Base-by-base conservation (phyloP, 2,888 invertebrate species). In the Nomada ruficornis region DNA sequence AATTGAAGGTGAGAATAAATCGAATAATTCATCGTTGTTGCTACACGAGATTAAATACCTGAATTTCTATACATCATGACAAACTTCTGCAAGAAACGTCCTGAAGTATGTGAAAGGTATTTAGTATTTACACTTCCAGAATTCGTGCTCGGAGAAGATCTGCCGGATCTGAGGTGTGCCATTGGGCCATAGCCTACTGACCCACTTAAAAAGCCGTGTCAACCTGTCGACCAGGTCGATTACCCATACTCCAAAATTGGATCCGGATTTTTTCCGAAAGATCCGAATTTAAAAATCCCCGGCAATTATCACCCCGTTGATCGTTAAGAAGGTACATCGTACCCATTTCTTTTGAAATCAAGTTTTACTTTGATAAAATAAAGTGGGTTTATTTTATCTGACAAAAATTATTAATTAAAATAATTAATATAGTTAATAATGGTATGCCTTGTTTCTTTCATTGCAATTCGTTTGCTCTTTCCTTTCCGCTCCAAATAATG, bases 171-270 rank as follows among this genome's bases (percentile, higher is more conserved):
- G 73, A 87, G 88, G 88, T 84, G 82, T 87, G 86, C 85, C 89
- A 86, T 86, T 70, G 91, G 89, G 89, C 87, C 89, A 86, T 80
- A 92, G 86, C 92, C 92, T 90, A 92, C 90, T 92, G 89, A 91
- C 92, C 89, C 78, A 89, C 89, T 89, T 90, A 68, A 74, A 83
- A 64, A 67, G 52, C 71, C 69, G 67, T 69, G 59, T 68, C 79
- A 68, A 83, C 68, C 74, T 68, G 83, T 71, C 73, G 59, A 67
- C 73, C 62, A 63, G 57, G 29, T 55, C 52, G 64, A 44, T 73
- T 80, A 26, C n/a, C 20, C 29, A 10, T 72, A 26, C 55, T 26
- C 57, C 23, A 50, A 60, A 81, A 83, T 63, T 54, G 29, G 63
- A 75, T 86, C 67, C 74, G 67, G 52, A 10, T 36, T n/a, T n/a